Evolutionary conservation across 2,797 vertebrate species (phyloP), one percentile per base, ranked within the genome.

Genomic region (Hoplostethus atlanticus): DNA sequence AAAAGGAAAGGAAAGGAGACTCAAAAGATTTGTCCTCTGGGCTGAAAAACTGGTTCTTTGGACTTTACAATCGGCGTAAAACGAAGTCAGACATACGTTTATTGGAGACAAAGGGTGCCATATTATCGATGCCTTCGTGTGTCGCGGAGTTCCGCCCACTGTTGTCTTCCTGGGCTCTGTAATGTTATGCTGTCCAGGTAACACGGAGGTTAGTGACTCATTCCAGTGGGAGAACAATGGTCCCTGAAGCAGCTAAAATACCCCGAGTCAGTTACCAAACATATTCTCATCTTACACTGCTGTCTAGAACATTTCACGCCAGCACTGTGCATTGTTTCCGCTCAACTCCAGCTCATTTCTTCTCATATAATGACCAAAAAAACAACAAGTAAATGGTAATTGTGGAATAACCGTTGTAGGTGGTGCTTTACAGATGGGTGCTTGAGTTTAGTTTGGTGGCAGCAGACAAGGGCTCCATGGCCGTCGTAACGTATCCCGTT

Each of bases 251-350:
- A 12, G 30, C 42, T 11, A 42, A 64, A 77, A 66, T 8, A 67
- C 76, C 4, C 6, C 28, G 81, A 64, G 69, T 86, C 78, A 50
- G 68, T 85, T 85, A 79, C 80, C 82, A 79, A 80, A 80, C 77
- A 77, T 11, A 64, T 17, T 76, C 89, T 91, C 90, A 48, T 15
- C 48, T 90, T 90, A 89, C 89, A 62, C 25, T 40, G n/a, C 59
- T 0, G 58, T 55, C 54, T 25, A 5, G 5, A 21, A 63, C 63
- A 42, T 64, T 58, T 66, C 79, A 79, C 82, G 62, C 59, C 72
- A 16, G 53, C 13, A 38, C 4, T 31, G 17, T 40, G 51, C 71
- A 34, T 62, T 71, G 84, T 73, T 51, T 56, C 31, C 63, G 64
- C 40, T 11, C 16, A 4, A n/a, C 30, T 2, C 9, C 57, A 17